Base-by-base conservation (phyloP, 2,797 vertebrate species). In the Morus bassanus region DNA sequence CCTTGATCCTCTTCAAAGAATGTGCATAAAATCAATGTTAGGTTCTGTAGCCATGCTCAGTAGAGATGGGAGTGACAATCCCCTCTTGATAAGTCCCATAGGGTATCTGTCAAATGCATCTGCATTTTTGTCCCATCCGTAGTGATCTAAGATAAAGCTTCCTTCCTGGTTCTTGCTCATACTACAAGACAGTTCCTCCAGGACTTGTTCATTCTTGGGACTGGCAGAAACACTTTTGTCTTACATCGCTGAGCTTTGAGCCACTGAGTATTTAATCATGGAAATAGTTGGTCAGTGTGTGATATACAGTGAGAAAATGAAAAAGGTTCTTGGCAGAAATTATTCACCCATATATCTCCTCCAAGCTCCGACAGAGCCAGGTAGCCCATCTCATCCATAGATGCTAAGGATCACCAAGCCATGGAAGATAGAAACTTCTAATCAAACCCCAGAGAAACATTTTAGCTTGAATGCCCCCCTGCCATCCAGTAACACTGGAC, bases 51-150 rank as follows among this genome's bases (percentile, higher is more conserved):
- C 25, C 6, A 9, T 30, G 3, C 4, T 48, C 23, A 5, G 7
- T 54, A 37, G 33, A 46, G 11, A 25, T 23, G 7, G 17, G 22
- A 63, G 2, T 41, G 22, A 50, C 6, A 45, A 41, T 9, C 3
- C 3, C 7, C 11, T 1, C 0, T 3, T n/a, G 6, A 2, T n/a
- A 41, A 75, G 13, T 28, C n/a, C 35, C 30, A 51, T 2, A 15
- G 9, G 28, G 2, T 30, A 18, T 50, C 22, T 56, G n/a, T 11
- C 25, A 77, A 54, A 16, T 35, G 9, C 7, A 19, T n/a, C 45
- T 54, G 11, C 7, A 13, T 48, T 86, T 83, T 48, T 45, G 9
- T 51, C 25, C 22, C 23, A 9, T 18, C 16, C 51, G 18, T 48
- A 65, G 11, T 50, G 10, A 39, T 69, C 21, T 59, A 59, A 8